Evolutionary conservation across 2,797 vertebrate species (phyloP).

Genomic region (Hylomyscus alleni): DNA sequence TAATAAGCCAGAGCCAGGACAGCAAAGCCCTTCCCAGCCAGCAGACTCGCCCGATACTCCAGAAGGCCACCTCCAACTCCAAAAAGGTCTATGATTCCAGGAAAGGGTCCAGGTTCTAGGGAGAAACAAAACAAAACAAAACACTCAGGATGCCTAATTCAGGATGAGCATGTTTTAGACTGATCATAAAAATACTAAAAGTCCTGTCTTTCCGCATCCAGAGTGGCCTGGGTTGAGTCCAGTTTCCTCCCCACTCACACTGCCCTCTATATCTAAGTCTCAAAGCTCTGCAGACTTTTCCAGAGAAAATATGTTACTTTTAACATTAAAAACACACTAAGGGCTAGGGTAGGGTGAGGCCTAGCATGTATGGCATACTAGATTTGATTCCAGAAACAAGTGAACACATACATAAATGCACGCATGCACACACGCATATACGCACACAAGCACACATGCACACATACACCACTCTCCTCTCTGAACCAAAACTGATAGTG

Average conservation of each 20-base stretch:
- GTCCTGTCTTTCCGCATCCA: not conserved
- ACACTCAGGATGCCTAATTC: not conserved
- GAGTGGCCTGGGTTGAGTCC: not conserved
- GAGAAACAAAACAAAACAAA: conserved; percentile 50
- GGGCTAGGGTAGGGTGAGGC: not conserved
- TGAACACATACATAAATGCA: not conserved
- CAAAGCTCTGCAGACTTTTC: not conserved
- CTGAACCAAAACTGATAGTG: not conserved
- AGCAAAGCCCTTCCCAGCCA: conserved; percentile 93
- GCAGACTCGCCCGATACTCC: conserved; percentile 93
- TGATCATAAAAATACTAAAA: conserved; percentile 33
- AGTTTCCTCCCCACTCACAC: not conserved
- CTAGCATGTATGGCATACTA: not conserved
- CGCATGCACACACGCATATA: no score
- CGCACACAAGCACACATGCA: not conserved
- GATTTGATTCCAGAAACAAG: not conserved
- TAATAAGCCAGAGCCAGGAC: conserved; percentile 94
- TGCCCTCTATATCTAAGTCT: not conserved
- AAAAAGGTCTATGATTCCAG: conserved; percentile 93
- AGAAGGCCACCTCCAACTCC: conserved; percentile 91
- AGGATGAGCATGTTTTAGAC: not conserved
- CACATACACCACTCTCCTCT: not conserved
- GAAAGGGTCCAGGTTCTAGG: conserved; percentile 92
- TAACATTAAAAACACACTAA: conserved; percentile 45
- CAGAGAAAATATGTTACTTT: not conserved